Evolutionary conservation across 2,797 vertebrate genomes (phyloP), one percentile per base, ranked within the genome.

Genomic region (Argentina silus): DNA sequence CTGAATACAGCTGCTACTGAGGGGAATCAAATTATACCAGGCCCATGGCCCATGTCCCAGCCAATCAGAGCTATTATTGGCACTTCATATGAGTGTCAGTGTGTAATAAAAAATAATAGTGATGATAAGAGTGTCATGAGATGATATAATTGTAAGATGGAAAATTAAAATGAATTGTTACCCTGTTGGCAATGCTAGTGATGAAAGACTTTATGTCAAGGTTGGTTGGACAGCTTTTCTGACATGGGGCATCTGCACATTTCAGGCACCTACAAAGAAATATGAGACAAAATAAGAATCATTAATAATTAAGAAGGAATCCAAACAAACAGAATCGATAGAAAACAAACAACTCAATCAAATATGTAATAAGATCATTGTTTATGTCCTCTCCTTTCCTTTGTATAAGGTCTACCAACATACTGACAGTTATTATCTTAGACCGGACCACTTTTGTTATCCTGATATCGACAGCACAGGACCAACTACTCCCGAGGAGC

Each of bases 141-240:
- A 17, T 6, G n/a, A 47, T 21, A 21, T 10, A 27, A 27, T 36
- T 12, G 7, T 23, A 11, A 27, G 21, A 59, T 23, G 10, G 6
- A 8, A 53, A 53, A 53, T 14, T 36, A n/a, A 53, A 53, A n/a
- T 17, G 15, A 19, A 66, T 19, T 2, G 19, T 48, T 66, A 98
- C 97, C 97, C 97, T 98, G 86, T 95, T 98, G 78, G 96, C 90
- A 71, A 98, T 97, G 78, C 96, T 98, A 53, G 96, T 97, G 87
- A 98, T 98, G 84, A 98, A 99, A 7, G 95, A 92, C 85, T 98
- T 99, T 85, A 98, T 93, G 89, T 98, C 96, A 86, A 99, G 90
- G 89, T 97, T 95, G 50, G 97, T 99, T 0, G 97, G 97, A 85
- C 96, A 98, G 84, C 96, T 99, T 92, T 99, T 98, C 92, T 98